Evolutionary conservation across 2,888 invertebrate genomes (phyloP).

Genomic region (Sinopyrophorus schimmeli): DNA sequence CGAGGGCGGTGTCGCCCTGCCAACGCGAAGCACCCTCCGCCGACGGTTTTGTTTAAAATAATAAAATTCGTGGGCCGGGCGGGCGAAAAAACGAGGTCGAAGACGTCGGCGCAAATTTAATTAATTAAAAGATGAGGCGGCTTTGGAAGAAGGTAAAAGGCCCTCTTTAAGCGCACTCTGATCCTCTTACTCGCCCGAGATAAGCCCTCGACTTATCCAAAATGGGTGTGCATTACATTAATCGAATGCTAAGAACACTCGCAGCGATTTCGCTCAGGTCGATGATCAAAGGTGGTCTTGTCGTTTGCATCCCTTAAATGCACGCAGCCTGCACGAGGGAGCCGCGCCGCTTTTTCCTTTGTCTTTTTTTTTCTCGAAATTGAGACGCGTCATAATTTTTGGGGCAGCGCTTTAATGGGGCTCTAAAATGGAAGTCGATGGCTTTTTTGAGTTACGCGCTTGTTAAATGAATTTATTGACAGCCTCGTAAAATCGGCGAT

Average conservation of each 20-base stretch:
- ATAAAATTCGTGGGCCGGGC: background rate
- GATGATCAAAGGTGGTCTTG: slow-evolving; percentile 39
- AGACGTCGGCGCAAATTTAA: background rate
- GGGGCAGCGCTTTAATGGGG: slow-evolving; percentile 33
- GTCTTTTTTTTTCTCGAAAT: too few species aligned
- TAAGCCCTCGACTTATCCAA: slow-evolving; percentile 13
- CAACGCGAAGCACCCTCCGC: slow-evolving; percentile 39
- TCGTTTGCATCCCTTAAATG: slow-evolving; percentile 26
- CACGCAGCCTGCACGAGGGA: slow-evolving; percentile 1
- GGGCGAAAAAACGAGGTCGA: background rate
- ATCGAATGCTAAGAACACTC: slow-evolving; percentile 45
- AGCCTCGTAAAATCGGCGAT: slow-evolving; percentile 40
- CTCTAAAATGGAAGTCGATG: slow-evolving; percentile 38
- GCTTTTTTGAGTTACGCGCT: slow-evolving; percentile 31
- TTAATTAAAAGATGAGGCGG: slow-evolving; percentile 8
- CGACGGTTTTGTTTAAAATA: slow-evolving; percentile 5
- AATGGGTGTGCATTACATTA: slow-evolving; percentile 41
- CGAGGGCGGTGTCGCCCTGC: slow-evolving; percentile 49
- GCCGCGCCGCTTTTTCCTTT: too few species aligned
- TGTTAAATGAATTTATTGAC: slow-evolving; percentile 38
- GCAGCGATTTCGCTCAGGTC: slow-evolving; percentile 37
- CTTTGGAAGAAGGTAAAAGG: slow-evolving; percentile 1
- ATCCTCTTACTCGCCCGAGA: slow-evolving; percentile 25
- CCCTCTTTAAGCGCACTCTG: slow-evolving; percentile 17
- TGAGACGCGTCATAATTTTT: slow-evolving; percentile 34